phyloP scores from a whole-genome alignment of 2,888 invertebrate genomes.

The Eupithecia subumbrata region DNA sequence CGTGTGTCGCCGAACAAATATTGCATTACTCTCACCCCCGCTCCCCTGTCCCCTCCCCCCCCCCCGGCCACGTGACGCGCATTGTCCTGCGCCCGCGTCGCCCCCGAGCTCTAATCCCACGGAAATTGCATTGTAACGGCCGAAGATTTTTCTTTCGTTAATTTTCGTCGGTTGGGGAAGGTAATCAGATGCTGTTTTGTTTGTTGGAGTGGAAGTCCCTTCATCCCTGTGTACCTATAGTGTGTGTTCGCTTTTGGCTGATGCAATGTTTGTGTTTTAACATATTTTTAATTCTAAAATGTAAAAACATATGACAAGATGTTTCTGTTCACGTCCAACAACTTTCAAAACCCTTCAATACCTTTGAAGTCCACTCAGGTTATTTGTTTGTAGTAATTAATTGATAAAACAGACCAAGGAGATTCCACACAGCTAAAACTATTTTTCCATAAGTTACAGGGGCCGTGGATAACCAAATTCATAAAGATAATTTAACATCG shows the following conservation, averaged over 20 bases:
- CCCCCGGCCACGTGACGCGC: constrained; percentile 55
- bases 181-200: constrained; percentile 14
- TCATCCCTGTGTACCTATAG: not conserved
- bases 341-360: not conserved
- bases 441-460: not conserved
- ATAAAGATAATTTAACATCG: constrained; percentile 20
- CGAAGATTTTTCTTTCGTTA: constrained; percentile 61
- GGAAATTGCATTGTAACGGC: constrained; percentile 67
- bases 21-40: constrained; percentile 67
- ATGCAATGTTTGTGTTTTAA: not conserved
- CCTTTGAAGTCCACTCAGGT: not conserved
- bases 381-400: not conserved
- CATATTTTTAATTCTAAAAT: not conserved
- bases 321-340: not conserved
- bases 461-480: not conserved
- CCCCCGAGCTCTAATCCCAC: constrained; percentile 61
- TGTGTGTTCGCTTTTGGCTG: not conserved
- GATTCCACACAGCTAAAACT: not conserved
- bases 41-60: constrained; percentile 33
- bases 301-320: not conserved
- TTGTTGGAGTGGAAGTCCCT: not conserved
- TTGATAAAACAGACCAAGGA: not conserved
- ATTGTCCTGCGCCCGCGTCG: constrained; percentile 61
- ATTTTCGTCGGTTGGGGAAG: constrained; percentile 38
- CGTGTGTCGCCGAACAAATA: constrained; percentile 82